Evolutionary conservation across 2,113 vertebrate genomes (phyloP).

Genomic region (Chionodraco myersi): DNA sequence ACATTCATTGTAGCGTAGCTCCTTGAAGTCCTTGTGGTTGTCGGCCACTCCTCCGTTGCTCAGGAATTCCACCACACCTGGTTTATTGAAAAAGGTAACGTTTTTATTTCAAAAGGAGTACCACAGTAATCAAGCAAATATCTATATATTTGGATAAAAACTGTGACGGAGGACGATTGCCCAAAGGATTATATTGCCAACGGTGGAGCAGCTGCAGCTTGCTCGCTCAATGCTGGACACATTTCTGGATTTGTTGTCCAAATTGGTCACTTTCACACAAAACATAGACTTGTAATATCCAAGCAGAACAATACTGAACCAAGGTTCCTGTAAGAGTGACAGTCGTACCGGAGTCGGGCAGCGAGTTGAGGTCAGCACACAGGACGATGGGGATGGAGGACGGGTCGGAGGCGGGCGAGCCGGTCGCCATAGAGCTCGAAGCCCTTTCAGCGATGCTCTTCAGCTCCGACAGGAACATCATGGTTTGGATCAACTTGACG

Average conservation of each 20-base stretch:
- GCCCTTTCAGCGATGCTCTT: conserved; percentile 97
- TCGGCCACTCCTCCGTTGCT: conserved; percentile 96
- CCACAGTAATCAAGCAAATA: too few relatives aligned
- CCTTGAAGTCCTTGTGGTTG: conserved; percentile 99
- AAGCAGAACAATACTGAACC: neutral
- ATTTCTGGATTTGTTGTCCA: too few relatives aligned
- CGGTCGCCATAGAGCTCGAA: conserved; percentile 82
- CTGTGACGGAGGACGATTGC: too few relatives aligned
- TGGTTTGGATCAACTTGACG: conserved; percentile 97
- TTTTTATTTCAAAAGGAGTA: neutral
- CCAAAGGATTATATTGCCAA: too few relatives aligned
- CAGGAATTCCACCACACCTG: conserved; percentile 98
- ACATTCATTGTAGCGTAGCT: conserved; percentile 96
- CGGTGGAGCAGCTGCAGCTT: too few relatives aligned
- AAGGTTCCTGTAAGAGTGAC: neutral
- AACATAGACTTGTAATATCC: too few relatives aligned
- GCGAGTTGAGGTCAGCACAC: conserved; percentile 98
- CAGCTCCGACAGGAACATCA: conserved; percentile 99
- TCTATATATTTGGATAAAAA: too few relatives aligned
- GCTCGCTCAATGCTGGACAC: too few relatives aligned
- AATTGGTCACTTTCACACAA: too few relatives aligned
- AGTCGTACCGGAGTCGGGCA: conserved; percentile 95
- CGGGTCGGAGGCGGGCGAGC: conserved; percentile 87
- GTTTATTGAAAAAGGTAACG: neutral
- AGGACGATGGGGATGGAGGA: conserved; percentile 96